phyloP scores from a whole-genome alignment of 1,140 invertebrate genomes.

The Zaprionus taronus region DNA sequence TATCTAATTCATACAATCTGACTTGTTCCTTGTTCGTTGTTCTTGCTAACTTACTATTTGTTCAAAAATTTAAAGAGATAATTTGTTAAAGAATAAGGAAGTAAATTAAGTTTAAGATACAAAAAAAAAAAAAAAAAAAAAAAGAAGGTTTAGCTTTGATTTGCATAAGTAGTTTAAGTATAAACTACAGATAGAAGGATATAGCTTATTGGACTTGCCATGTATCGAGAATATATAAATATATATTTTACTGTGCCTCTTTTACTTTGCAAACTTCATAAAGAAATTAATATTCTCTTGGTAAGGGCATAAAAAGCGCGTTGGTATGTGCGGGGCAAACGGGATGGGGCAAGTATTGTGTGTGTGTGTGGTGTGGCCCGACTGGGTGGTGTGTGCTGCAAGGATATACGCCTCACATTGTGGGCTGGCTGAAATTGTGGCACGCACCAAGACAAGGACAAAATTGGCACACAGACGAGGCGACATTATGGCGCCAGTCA shows the following conservation, averaged over 20 bases:
- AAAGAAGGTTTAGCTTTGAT: too few species aligned
- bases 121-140: too few species aligned
- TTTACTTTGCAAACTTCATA: background rate
- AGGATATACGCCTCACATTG: constrained; percentile 54
- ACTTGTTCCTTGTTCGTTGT: too few species aligned
- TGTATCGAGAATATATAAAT: too few species aligned
- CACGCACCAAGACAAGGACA: constrained; percentile 32
- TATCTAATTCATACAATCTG: background rate
- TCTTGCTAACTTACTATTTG: too few species aligned
- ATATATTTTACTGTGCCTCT: too few species aligned
- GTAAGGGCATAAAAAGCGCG: background rate
- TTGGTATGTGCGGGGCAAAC: background rate
- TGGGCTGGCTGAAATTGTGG: constrained; percentile 3
- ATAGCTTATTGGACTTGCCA: too few species aligned
- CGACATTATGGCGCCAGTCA: constrained; percentile 81
- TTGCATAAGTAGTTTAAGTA: too few species aligned
- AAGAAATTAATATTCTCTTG: background rate
- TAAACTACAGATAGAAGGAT: too few species aligned
- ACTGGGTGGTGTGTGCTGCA: background rate
- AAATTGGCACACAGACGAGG: constrained; percentile 37
- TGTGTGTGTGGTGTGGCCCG: background rate
- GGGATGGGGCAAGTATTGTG: background rate
- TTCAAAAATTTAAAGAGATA: too few species aligned
- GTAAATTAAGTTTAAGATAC: too few species aligned
- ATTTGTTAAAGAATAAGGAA: too few species aligned